These are phyloP conservation scores for Pluvianellus socialis DNA, from an alignment of 2,113 vertebrate genomes.

Conservation along the genomic window DNA sequence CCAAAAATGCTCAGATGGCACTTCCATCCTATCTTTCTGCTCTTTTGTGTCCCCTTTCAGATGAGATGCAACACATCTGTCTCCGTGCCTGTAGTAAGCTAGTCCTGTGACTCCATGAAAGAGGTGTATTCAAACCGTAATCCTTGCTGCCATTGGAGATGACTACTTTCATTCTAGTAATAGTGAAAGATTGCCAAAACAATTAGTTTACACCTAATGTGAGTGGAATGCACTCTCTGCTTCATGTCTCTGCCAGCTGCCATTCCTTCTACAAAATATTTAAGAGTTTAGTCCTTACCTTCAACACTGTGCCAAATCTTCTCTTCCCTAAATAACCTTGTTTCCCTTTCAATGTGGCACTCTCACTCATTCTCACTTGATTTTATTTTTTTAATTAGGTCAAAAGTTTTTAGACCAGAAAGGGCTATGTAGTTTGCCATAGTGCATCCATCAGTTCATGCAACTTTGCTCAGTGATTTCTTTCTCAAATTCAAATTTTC, in stretches of 20 bases:
- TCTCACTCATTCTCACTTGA: neutral
- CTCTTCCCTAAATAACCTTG: neutral
- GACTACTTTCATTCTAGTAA: neutral
- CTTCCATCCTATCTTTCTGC: neutral
- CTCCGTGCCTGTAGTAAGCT: neutral
- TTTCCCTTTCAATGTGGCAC: accelerated
- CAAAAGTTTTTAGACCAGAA: neutral
- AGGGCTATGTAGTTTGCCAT: neutral
- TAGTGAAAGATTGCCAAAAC: neutral
- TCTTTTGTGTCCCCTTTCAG: neutral
- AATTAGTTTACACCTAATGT: neutral
- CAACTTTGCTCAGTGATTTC: neutral
- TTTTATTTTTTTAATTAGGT: neutral
- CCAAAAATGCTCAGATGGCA: neutral
- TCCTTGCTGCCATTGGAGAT: neutral
- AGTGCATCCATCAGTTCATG: neutral
- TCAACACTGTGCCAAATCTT: neutral
- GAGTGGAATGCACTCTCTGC: neutral
- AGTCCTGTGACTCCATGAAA: neutral
- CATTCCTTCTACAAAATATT: neutral
- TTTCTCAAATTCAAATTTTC: neutral
- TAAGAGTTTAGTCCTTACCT: neutral
- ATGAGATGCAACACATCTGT: neutral
- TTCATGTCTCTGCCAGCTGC: neutral
- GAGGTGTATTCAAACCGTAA: neutral